Conservation (phyloP, 2,888 invertebrate genomes). For the Phorcus lineatus region DNA sequence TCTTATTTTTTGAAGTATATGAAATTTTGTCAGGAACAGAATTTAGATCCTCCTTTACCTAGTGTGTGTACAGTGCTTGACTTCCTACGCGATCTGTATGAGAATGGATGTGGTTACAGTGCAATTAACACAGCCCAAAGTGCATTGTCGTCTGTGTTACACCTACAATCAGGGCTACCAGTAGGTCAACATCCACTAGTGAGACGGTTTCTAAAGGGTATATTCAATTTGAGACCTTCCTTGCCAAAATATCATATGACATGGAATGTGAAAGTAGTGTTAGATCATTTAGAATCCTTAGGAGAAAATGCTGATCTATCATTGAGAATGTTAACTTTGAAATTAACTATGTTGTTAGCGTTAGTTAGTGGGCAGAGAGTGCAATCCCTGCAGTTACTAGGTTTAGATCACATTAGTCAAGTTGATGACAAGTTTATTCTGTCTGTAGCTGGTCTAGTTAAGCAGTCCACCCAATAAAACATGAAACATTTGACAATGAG, state of each 20-base stretch:
- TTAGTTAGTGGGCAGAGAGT: background rate
- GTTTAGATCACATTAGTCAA: background rate
- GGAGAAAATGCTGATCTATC: background rate
- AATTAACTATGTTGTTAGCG: conserved; percentile 3
- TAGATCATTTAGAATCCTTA: background rate
- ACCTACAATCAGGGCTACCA: background rate
- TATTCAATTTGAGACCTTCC: conserved; percentile 12
- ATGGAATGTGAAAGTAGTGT: conserved; percentile 9
- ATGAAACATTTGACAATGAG: background rate
- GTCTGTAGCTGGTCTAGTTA: background rate
- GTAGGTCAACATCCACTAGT: conserved; percentile 27
- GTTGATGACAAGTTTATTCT: background rate
- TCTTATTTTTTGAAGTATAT: conserved; percentile 34
- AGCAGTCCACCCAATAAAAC: background rate
- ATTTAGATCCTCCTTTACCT: conserved; percentile 29
- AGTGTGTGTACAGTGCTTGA: conserved; percentile 32
- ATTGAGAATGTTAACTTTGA: conserved; percentile 20
- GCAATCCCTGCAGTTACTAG: background rate
- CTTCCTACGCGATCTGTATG: conserved; percentile 32
- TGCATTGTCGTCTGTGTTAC: conserved; percentile 26
- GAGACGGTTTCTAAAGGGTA: conserved; percentile 7
- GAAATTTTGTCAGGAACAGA: conserved; percentile 31
- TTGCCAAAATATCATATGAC: conserved; percentile 2
- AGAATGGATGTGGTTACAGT: conserved; percentile 27
- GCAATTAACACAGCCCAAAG: conserved; percentile 36